phyloP scores from a whole-genome alignment of 53 echinoderm and acorn worm genomes.

The Crossaster papposus region DNA sequence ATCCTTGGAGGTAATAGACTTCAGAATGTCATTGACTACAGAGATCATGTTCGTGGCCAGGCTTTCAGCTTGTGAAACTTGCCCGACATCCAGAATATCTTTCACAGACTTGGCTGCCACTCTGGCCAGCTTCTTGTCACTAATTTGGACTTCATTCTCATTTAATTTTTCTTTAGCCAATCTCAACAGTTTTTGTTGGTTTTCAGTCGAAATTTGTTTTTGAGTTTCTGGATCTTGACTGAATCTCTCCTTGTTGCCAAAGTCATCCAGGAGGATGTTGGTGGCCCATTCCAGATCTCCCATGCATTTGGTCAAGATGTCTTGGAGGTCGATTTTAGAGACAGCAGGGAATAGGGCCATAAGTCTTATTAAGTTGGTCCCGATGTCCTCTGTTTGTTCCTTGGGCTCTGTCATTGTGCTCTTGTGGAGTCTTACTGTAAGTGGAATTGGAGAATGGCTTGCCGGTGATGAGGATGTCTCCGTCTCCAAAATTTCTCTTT shows the following conservation, averaged over 20 bases:
- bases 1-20: slow-evolving; percentile 2
- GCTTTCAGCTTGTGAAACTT: not conserved
- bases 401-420: slow-evolving; percentile 84
- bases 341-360: slow-evolving; percentile 36
- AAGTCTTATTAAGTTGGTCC: slow-evolving; percentile 22
- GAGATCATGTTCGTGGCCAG: slow-evolving; percentile 43
- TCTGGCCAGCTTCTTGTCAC: not conserved
- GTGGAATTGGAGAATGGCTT: slow-evolving; percentile 57
- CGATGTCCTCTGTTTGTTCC: not conserved
- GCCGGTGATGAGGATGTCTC: not conserved
- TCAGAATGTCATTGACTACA: slow-evolving; percentile 40
- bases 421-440: slow-evolving; percentile 71
- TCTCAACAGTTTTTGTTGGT: not conserved
- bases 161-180: not conserved
- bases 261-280: slow-evolving; percentile 65
- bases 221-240: not conserved
- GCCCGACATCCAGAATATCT: not conserved
- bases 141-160: not conserved
- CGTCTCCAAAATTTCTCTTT: not conserved
- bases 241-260: not conserved
- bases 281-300: slow-evolving; percentile 81
- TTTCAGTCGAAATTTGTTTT: not conserved
- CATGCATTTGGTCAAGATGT: slow-evolving; percentile 58
- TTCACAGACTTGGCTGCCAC: not conserved
- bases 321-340: slow-evolving; percentile 50